Evolutionary conservation across 1,140 invertebrate species (phyloP).

Genomic region (Sogatella furcifera): DNA sequence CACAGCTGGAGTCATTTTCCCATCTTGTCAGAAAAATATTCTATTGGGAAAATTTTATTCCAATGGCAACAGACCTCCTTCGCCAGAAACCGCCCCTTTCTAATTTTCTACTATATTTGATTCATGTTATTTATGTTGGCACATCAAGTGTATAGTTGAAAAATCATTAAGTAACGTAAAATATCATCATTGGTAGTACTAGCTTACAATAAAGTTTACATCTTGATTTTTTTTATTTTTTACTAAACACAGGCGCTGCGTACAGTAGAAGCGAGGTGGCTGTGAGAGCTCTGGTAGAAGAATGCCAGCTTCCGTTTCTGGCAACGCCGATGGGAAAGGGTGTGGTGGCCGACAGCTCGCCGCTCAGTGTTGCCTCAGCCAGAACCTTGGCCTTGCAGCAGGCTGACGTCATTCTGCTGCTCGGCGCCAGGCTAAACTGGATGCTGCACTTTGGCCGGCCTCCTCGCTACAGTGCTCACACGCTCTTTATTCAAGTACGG

Average conservation of each 20-base stretch:
- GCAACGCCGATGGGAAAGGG: conserved; percentile 97
- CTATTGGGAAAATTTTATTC: too few species aligned
- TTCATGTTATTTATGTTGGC: too few species aligned
- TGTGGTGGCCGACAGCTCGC: conserved; percentile 71
- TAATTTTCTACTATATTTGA: too few species aligned
- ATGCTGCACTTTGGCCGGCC: conserved; percentile 90
- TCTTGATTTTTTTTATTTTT: too few species aligned
- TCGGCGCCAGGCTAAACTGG: conserved; percentile 93
- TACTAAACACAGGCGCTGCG: conserved; percentile 64
- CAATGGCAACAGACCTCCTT: too few species aligned
- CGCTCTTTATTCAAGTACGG: conserved; percentile 87
- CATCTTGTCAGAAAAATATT: too few species aligned
- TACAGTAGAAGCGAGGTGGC: conserved; percentile 66
- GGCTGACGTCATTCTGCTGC: conserved; percentile 77
- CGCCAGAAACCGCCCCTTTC: too few species aligned
- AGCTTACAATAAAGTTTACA: too few species aligned
- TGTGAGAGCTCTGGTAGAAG: conserved; percentile 54
- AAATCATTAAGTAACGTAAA: too few species aligned
- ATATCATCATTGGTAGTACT: too few species aligned
- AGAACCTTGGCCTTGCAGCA: conserved; percentile 75
- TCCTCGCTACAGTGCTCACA: conserved; percentile 70
- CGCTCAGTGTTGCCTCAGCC: conserved; percentile 69
- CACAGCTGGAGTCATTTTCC: too few species aligned
- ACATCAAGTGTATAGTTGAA: too few species aligned
- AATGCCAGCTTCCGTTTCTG: conserved; percentile 72